A percentile compares a stretch with the other conserved stretches of the same genome.
phyloP scores from a whole-genome alignment of 2,888 invertebrate genomes.

The Pomacea canaliculata region DNA sequence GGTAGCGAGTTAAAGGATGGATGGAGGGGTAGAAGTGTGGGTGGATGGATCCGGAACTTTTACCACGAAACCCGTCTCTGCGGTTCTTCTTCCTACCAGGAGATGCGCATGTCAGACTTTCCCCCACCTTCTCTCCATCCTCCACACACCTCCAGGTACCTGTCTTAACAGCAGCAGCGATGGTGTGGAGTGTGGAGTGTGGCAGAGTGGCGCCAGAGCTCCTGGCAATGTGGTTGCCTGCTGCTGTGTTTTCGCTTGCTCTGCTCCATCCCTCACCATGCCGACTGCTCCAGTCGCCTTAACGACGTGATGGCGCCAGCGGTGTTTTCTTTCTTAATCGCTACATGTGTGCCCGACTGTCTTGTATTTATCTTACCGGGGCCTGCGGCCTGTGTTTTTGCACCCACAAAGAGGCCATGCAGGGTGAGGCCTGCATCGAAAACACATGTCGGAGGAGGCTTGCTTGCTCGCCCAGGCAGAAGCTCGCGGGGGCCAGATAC shows the following conservation, averaged over 20 bases:
- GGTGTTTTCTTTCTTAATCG: constrained; percentile 55
- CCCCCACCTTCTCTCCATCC: too few species aligned
- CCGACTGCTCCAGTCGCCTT: constrained; percentile 39
- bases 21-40: too few species aligned
- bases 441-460: constrained; percentile 32
- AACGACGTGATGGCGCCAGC: constrained; percentile 52
- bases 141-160: too few species aligned
- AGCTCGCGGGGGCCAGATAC: constrained; percentile 18
- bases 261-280: constrained; percentile 34
- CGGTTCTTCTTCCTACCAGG: too few species aligned
- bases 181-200: neutral
- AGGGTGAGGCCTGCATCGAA: constrained; percentile 33
- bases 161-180: too few species aligned
- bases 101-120: too few species aligned
- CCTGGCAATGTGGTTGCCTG: constrained; percentile 25
- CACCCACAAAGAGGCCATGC: constrained; percentile 23
- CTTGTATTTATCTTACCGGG: constrained; percentile 39
- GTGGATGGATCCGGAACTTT: too few species aligned
- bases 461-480: neutral
- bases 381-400: constrained; percentile 31
- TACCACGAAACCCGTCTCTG: too few species aligned
- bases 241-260: constrained; percentile 39
- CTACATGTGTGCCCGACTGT: constrained; percentile 47
- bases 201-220: constrained; percentile 12
- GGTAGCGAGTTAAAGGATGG: too few species aligned